Evolutionary conservation across 2,113 vertebrate genomes (phyloP), one percentile per base, ranked within the genome.

Genomic region (Romanogobio albipinnatus): DNA sequence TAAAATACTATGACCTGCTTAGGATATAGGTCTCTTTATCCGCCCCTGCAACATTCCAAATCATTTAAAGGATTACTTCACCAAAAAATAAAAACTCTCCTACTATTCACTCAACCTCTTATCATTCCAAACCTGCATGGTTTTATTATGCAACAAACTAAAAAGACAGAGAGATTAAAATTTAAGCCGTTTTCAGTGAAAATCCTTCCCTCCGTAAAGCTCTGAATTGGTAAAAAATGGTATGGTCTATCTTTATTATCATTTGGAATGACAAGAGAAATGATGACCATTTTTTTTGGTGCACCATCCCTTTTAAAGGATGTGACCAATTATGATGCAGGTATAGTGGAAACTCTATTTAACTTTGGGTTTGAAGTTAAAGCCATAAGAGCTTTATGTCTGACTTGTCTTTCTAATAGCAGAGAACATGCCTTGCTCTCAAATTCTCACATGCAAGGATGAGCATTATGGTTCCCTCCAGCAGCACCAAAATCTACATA

Each of bases 401-500:
- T 59, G 29, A 77, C 19, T 33, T 76, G 17, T 53, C 51, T 53
- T 76, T 6, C 51, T 39, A 59, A n/a, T 36, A 77, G 0, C 9
- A 53, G 15, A 33, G 53, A n/a, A 76, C 74, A 81, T 62, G 56
- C 33, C 45, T 10, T 61, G 19, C n/a, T 51, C 70, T 26, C 36
- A 70, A 81, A 39, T 17, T 19, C 49, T 59, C 49, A 39, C 70
- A 45, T 29, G 36, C 56, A 81, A 11, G 45, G 36, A 77, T 51
- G 39, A 3, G 61, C 17, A 82, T 85, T 82, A 49, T 56, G 64
- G 82, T 87, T 85, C 64, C 84, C 17, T 62, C n/a, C 64, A 56
- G 56, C 53, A 53, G 71, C 17, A 3, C 9, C 66, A 26, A 64
- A 76, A 85, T 87, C 83, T 82, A 62, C 62, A 87, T 82, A 87